Evolutionary conservation across 2,888 invertebrate genomes (phyloP), one percentile per base, ranked within the genome.

Genomic region (Acrocera orbiculus): DNA sequence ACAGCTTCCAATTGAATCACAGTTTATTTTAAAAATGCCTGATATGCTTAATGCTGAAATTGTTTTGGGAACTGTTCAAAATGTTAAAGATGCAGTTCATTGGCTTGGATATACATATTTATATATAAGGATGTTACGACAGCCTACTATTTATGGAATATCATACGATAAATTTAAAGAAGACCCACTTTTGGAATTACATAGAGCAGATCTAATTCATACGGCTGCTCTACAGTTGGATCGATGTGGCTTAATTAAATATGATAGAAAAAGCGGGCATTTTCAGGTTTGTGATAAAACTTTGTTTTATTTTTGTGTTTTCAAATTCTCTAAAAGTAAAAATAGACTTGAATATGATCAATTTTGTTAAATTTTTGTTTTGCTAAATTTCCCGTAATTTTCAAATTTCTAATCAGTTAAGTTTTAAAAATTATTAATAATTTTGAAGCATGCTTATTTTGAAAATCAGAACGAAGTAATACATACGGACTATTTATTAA

Each of bases 31-130:
- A 34, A 92, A 87, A 56, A 64, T 98, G 51, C 81, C 96, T 0
- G 98, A 99, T 55, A 87, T 93, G 76, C 64, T 99, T 23, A 98
- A 98, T 60, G 98, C 98, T 0, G 98, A 99, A 65, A 73, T 96
- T 16, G 96, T 98, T 0, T 66, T 96, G 7, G 98, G 96, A 1
- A 90, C 90, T 0, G 79, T 98, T 19, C 69, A 69, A 45, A 87
- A 78, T 53, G 73, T 95, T 1, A 70, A 78, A 44, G 90, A 92
- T 51, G 90, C 87, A 0, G 81, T 86, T 1, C 76, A 75, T 19
- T 92, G 90, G 90, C 56, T 90, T 40, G 92, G 92, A 0, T 98
- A 98, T 58, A 90, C 93, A 0, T 98, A 98, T 57, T 68, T 99
- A 2, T 98, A 93, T 56, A 83, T 98, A 15, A 62, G 95, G 27